A percentile compares a stretch with the other conserved stretches of the same genome.
Evolutionary conservation across 2,888 invertebrate genomes (phyloP).

Genomic region (Trichopria drosophilae): DNA sequence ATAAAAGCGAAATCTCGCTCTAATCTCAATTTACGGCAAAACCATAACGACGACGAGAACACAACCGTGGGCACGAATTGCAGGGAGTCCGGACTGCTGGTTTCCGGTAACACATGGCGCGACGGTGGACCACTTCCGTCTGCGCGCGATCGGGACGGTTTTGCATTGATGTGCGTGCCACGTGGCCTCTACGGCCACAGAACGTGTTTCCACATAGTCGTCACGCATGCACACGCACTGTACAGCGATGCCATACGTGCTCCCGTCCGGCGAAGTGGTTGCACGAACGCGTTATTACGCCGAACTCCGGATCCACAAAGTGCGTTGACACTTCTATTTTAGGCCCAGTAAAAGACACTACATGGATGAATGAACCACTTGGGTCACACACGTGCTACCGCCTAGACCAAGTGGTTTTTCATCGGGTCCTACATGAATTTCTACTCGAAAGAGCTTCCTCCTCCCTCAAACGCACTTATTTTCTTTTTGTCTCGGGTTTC

Average conservation of each 20-base stretch:
- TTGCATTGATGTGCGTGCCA: neutral
- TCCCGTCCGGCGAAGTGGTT: slow-evolving; percentile 30
- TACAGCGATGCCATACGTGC: too few species aligned
- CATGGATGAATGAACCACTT: too few species aligned
- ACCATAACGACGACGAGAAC: slow-evolving; percentile 38
- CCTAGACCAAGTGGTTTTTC: slow-evolving; percentile 44
- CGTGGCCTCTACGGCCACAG: slow-evolving; percentile 13
- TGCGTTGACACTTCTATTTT: slow-evolving; percentile 34
- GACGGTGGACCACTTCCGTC: slow-evolving; percentile 45
- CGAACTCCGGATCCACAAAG: too few species aligned
- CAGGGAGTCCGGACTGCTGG: slow-evolving; percentile 2
- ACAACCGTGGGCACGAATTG: neutral
- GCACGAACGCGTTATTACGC: too few species aligned
- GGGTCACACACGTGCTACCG: slow-evolving; percentile 24
- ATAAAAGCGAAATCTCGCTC: slow-evolving; percentile 26
- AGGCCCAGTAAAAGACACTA: too few species aligned
- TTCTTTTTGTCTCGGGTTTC: too few species aligned
- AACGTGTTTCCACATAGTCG: too few species aligned
- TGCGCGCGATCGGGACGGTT: slow-evolving; percentile 19
- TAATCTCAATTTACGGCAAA: slow-evolving; percentile 4
- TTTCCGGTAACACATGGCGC: slow-evolving; percentile 46
- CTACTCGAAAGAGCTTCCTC: slow-evolving; percentile 50
- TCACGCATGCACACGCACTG: too few species aligned
- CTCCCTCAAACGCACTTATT: too few species aligned
- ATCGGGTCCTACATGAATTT: slow-evolving; percentile 49